Evolutionary conservation across 1,140 invertebrate species (phyloP), one percentile per base, ranked within the genome.

Genomic region (Scylla paramamosain): DNA sequence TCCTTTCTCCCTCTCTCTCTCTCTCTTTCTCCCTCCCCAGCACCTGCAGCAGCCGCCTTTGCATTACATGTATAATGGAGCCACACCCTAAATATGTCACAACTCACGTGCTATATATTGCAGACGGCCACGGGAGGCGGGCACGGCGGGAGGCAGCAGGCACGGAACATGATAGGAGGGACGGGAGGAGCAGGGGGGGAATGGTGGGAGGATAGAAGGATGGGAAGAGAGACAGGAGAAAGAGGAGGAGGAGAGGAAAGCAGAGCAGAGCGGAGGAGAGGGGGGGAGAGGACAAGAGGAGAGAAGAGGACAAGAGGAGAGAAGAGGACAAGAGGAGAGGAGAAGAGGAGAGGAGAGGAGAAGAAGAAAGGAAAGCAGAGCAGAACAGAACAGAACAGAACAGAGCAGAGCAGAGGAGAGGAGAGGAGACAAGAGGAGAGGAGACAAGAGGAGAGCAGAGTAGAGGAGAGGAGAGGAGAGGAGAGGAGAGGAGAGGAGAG

Each of bases 221-320:
- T 77, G 84, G 45, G 86, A 39, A 39, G 88, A 45, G 45, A 14
- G 67, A 87, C 14, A 77, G 46, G 82, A 52, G 82, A 20, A n/a
- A 86, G 92, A 86, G 45, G 46, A 45, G 46, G 31, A 83, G 92
- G 32, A 83, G 83, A 52, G n/a, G 20, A 32, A 20, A 20, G 7
- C n/a, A 10, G 1, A n/a, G 67, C 0, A 20, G 67, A 77, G 67
- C 8, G 25, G 25, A n/a, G 25, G 67, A 77, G 67, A 20, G 20
- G 31, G 16, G 25, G 59, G 32, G 28, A 7, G 59, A 82, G 25
- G 4, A 82, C 3, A 31, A 83, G 32, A 0, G 16, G 0, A 77
- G 52, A 31, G 86, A 31, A 89, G 86, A 94, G 86, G 88, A 82
- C 39, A 45, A 84, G 91, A 92, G 46, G 87, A 52, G 88, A 59